Conservation (phyloP, 2,888 invertebrate genomes). For the Hypomecis atomaria region DNA sequence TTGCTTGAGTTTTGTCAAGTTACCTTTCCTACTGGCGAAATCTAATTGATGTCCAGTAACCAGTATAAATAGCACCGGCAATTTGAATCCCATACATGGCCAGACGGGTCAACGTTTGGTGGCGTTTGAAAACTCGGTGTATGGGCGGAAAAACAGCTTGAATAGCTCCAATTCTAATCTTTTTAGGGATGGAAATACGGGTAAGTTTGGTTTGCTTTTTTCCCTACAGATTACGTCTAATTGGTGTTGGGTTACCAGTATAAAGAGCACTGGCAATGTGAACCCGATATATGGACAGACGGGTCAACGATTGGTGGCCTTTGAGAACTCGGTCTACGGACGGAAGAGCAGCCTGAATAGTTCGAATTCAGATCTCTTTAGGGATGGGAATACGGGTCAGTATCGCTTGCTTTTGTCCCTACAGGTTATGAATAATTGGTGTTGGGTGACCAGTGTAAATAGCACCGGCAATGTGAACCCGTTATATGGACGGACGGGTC, state of each 20-base stretch:
- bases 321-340: slow-evolving; percentile 76
- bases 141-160: slow-evolving; percentile 77
- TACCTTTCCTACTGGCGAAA: not conserved
- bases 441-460: not conserved
- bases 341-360: slow-evolving; percentile 74
- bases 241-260: not conserved
- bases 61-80: slow-evolving; percentile 1
- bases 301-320: slow-evolving; percentile 73
- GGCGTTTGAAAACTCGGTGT: slow-evolving; percentile 73
- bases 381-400: slow-evolving; percentile 62
- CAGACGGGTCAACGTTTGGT: slow-evolving; percentile 75
- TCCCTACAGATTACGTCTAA: not conserved
- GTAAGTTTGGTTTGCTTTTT: slow-evolving; percentile 46
- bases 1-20: slow-evolving; percentile 9
- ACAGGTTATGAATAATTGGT: not conserved
- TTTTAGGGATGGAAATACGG: slow-evolving; percentile 60
- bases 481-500: slow-evolving; percentile 79
- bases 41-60: not conserved
- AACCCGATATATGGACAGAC: slow-evolving; percentile 68
- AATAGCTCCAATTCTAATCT: slow-evolving; percentile 71
- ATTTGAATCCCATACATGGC: slow-evolving; percentile 78
- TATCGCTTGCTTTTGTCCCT: slow-evolving; percentile 14
- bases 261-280: not conserved
- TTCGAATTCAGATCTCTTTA: slow-evolving; percentile 69
- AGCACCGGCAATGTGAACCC: slow-evolving; percentile 60